Base-by-base conservation (phyloP, 2,888 invertebrate species). In the Mactromeris polynyma region DNA sequence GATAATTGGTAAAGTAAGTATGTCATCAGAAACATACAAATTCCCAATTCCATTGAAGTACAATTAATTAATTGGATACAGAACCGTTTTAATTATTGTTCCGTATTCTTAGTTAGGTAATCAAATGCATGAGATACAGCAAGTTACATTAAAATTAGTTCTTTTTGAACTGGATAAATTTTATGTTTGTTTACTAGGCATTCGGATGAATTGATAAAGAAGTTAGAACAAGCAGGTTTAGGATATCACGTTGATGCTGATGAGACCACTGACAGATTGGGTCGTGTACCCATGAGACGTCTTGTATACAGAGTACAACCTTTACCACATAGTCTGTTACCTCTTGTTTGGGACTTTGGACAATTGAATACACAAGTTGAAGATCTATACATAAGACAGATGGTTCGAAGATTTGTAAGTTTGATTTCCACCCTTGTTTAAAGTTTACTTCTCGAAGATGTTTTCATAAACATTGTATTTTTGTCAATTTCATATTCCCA, bases 321-420 rank as follows among this genome's bases (percentile, higher is more conserved):
- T 14, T 89, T 96, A 73, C 96, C 96, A 82, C 95, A 95, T 88
- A 96, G 96, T 89, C 91, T 96, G 90, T 89, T 96, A 31, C 96
- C 96, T 1, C 93, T 96, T 42, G 96, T 96, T 58, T 96, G 96
- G 96, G 96, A 96, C 93, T 96, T 96, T 92, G 96, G 96, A 40
- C 95, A 95, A 84, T 93, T 96, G 21, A 93, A 93, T 80, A 92
- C 92, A 0, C 80, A 91, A 4, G 94, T 94, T 31, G 96, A 96
- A 89, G 93, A 95, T 46, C 90, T 95, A 78, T 96, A 96, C 93
- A 96, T 96, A 51, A 88, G 88, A 26, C 95, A 96, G 93, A 96
- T 96, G 94, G 95, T 96, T 83, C 90, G 91, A 54, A 85, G 94
- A 90, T 94, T 90, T 89, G 95, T 95, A 73, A 89, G 89, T 87